phyloP scores from a whole-genome alignment of 2,113 vertebrate species.

The Hemiprocne comata region DNA sequence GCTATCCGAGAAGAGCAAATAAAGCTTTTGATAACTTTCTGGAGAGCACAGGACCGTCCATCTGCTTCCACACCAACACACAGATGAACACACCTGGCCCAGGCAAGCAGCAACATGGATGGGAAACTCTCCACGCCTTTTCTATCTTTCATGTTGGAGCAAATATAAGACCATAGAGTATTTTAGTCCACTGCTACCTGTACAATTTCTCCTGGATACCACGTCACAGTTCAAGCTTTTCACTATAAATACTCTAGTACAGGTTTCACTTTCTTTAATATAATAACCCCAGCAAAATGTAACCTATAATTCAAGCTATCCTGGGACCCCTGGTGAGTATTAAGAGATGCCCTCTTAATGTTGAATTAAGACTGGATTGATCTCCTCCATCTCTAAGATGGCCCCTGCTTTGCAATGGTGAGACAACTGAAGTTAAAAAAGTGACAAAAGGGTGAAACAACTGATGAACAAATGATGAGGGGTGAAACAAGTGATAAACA shows the following conservation, averaged over 20 bases:
- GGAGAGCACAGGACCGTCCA: background rate
- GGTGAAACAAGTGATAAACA: background rate
- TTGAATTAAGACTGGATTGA: background rate
- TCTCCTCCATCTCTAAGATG: background rate
- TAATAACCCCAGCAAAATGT: background rate
- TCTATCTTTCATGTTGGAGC: background rate
- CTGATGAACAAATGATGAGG: background rate
- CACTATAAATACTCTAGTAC: background rate
- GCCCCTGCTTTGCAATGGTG: background rate
- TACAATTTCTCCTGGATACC: background rate
- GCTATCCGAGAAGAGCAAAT: slow-evolving; percentile 36
- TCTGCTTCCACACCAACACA: background rate
- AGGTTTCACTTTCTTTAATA: background rate
- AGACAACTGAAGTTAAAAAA: background rate
- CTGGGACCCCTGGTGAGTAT: background rate
- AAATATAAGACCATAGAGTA: background rate
- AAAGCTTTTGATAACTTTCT: slow-evolving; percentile 20
- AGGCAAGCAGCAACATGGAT: background rate
- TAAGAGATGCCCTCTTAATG: background rate
- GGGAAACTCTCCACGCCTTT: background rate
- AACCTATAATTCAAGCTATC: background rate
- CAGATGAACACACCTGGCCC: background rate
- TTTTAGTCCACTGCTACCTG: background rate
- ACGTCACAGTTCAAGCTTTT: background rate
- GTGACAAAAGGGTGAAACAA: background rate